A percentile compares a stretch with the other conserved stretches of the same genome.
Evolutionary conservation across 2,113 vertebrate species (phyloP).

Genomic region (Pipa parva): DNA sequence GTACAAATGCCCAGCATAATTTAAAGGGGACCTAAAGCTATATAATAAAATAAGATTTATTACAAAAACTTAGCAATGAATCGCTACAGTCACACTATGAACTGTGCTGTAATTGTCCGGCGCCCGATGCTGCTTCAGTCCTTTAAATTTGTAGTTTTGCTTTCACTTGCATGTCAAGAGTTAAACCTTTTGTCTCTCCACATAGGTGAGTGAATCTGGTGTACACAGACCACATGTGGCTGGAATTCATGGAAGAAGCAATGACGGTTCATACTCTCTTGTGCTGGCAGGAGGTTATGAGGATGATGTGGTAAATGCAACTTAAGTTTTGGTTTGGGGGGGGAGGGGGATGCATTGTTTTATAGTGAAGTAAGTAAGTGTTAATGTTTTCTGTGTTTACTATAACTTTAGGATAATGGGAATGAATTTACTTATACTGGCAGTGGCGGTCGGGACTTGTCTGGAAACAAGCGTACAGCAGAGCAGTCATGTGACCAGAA

Average conservation of each 20-base stretch:
- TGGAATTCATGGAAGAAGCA: slow-evolving; percentile 93
- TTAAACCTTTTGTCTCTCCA: too few relatives aligned
- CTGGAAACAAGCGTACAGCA: slow-evolving; percentile 93
- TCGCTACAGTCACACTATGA: too few relatives aligned
- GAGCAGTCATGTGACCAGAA: slow-evolving; percentile 97
- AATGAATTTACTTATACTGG: slow-evolving; percentile 96
- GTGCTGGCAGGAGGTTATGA: slow-evolving; percentile 95
- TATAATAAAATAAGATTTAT: too few relatives aligned
- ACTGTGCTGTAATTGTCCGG: too few relatives aligned
- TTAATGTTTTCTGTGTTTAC: not conserved
- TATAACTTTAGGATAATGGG: slow-evolving; percentile 82
- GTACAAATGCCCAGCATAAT: too few relatives aligned
- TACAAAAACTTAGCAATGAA: too few relatives aligned
- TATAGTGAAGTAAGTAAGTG: not conserved
- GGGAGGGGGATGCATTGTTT: not conserved
- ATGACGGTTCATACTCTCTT: slow-evolving; percentile 86
- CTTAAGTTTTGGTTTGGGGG: not conserved
- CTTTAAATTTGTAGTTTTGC: too few relatives aligned
- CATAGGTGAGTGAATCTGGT: slow-evolving; percentile 88
- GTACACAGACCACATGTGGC: slow-evolving; percentile 93
- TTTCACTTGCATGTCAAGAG: too few relatives aligned
- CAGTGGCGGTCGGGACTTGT: slow-evolving; percentile 90
- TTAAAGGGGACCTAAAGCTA: too few relatives aligned
- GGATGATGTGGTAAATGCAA: slow-evolving; percentile 80
- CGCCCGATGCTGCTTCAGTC: too few relatives aligned